Conservation (phyloP, 23 tunicate genomes). For the Aplidium turbinatum region DNA sequence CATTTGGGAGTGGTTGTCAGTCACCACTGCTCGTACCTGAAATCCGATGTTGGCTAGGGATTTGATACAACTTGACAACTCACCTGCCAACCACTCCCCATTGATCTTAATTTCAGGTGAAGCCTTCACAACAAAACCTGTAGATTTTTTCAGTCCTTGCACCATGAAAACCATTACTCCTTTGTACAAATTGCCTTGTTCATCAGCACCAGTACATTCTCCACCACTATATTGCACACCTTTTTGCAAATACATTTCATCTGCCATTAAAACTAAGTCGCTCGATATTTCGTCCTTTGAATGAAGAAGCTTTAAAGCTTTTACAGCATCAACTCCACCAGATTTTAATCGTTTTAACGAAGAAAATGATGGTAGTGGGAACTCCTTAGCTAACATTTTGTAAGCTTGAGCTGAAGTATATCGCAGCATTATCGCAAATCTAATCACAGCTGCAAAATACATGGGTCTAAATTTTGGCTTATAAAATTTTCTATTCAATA, state of each 20-base stretch:
- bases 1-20: slow-evolving; percentile 13
- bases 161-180: slow-evolving; percentile 26
- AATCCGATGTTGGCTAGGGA: neutral
- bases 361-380: slow-evolving; percentile 22
- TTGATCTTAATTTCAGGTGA: slow-evolving; percentile 4
- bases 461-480: slow-evolving; percentile 12
- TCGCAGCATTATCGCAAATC: slow-evolving; percentile 7
- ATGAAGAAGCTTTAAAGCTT: slow-evolving; percentile 9
- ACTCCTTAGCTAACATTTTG: slow-evolving; percentile 4
- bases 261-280: slow-evolving; percentile 14
- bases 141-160: slow-evolving; percentile 7
- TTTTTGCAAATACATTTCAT: slow-evolving; percentile 28
- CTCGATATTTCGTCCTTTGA: neutral
- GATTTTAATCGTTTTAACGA: neutral
- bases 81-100: slow-evolving; percentile 8
- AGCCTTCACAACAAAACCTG: slow-evolving; percentile 5
- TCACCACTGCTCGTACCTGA: slow-evolving; percentile 7
- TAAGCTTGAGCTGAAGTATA: neutral
- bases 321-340: neutral
- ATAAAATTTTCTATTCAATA: slow-evolving; percentile 4
- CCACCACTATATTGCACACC: slow-evolving; percentile 10
- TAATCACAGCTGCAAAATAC: slow-evolving; percentile 4
- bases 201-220: slow-evolving; percentile 21
- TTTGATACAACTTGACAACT: neutral
- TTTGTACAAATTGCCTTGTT: slow-evolving; percentile 8